Evolutionary conservation across 2,888 invertebrate species (phyloP).

Genomic region (Cyclophora punctaria): DNA sequence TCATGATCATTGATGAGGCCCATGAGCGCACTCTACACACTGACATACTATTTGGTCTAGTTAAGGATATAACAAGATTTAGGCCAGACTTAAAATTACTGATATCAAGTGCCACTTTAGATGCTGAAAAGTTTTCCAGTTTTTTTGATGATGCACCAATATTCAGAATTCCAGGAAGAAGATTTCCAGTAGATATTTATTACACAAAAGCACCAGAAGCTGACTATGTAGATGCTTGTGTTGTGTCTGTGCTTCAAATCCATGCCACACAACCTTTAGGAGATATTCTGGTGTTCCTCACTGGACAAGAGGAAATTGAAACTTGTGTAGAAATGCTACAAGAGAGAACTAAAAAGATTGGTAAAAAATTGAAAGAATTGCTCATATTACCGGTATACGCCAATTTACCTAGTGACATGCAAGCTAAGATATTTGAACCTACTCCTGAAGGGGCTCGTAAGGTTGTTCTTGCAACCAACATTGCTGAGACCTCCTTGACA

Average conservation of each 20-base stretch:
- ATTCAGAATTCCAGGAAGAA: slow-evolving; percentile 96
- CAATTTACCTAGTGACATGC: slow-evolving; percentile 98
- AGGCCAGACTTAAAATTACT: slow-evolving; percentile 95
- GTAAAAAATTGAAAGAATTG: slow-evolving; percentile 94
- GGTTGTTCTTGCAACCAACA: slow-evolving; percentile 98
- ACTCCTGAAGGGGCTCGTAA: slow-evolving; percentile 97
- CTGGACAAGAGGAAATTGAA: slow-evolving; percentile 94
- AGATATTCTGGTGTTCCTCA: slow-evolving; percentile 96
- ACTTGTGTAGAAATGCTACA: slow-evolving; percentile 91
- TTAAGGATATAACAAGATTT: slow-evolving; percentile 96
- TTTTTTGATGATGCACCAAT: slow-evolving; percentile 99
- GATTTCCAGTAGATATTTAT: slow-evolving; percentile 98
- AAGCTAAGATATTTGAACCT: slow-evolving; percentile 98
- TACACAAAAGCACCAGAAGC: slow-evolving; percentile 99
- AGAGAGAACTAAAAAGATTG: slow-evolving; percentile 93
- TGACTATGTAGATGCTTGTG: slow-evolving; percentile 98
- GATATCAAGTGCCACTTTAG: slow-evolving; percentile 98
- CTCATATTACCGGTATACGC: slow-evolving; percentile 97
- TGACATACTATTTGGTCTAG: slow-evolving; percentile 97
- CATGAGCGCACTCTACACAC: slow-evolving; percentile 99
- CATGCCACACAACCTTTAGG: slow-evolving; percentile 98
- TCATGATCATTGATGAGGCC: slow-evolving; percentile 99
- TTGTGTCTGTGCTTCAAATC: slow-evolving; percentile 98
- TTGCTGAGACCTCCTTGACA: slow-evolving; percentile 98
- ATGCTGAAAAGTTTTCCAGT: slow-evolving; percentile 97